Evolutionary conservation across 2,888 invertebrate species (phyloP).

Genomic region (Ophion obscuratus): DNA sequence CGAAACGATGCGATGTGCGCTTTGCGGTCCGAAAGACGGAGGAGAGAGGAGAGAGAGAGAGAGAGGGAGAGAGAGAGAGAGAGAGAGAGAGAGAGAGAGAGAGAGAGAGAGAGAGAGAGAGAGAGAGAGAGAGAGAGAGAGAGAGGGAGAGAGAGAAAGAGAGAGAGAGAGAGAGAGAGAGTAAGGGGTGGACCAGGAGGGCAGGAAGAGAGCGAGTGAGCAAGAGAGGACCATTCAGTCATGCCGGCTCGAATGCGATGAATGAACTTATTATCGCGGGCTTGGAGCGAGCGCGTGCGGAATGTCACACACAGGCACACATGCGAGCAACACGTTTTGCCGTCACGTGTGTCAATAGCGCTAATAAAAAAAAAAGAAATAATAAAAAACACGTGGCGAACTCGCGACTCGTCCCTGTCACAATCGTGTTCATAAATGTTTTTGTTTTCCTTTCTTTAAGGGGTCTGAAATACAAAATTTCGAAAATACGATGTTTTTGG

Average conservation of each 20-base stretch:
- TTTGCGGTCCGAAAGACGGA: slow-evolving; percentile 19
- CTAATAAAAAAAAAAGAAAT: background rate
- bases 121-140: slow-evolving; percentile 6
- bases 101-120: background rate
- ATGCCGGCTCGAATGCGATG: slow-evolving; percentile 41
- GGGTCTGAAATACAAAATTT: no score
- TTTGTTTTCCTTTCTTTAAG: no score
- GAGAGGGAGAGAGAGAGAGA: slow-evolving; percentile 11
- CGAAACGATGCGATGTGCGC: background rate
- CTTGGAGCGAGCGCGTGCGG: slow-evolving; percentile 26
- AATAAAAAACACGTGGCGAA: background rate
- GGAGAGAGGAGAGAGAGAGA: background rate
- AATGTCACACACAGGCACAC: background rate
- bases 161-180: slow-evolving; percentile 13
- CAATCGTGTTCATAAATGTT: no score
- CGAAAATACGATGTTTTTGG: no score
- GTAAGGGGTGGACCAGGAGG: background rate
- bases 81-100: slow-evolving; percentile 19
- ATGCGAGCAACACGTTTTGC: slow-evolving; percentile 14
- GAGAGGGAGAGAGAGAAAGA: slow-evolving; percentile 10
- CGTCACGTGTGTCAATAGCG: slow-evolving; percentile 1
- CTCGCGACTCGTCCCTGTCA: no score
- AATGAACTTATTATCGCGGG: slow-evolving; percentile 60
- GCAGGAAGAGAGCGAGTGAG: background rate
- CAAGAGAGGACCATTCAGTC: slow-evolving; percentile 41